Percentiles rank a stretch among this genome's conserved stretches.
Evolutionary conservation across 1,140 invertebrate genomes (phyloP).

Genomic region (Caenorhabditis tropicalis): DNA sequence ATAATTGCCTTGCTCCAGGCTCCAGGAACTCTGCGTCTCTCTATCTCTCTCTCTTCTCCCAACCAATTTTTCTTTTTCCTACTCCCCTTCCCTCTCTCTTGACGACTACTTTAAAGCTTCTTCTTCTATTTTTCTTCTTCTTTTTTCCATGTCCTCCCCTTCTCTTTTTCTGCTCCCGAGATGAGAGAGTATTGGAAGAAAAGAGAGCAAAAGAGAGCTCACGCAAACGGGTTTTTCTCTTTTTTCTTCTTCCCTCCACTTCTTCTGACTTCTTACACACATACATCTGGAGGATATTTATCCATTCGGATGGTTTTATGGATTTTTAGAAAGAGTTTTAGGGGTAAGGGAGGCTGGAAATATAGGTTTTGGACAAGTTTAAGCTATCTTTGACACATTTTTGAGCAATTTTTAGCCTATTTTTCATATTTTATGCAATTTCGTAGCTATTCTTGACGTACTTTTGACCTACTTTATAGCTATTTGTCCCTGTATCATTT

Average conservation of each 20-base stretch:
- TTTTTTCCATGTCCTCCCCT: not conserved
- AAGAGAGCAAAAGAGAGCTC: not conserved
- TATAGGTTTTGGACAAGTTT: no score
- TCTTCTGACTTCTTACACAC: not conserved
- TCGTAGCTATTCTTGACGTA: no score
- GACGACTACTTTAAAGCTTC: slow-evolving; percentile 15
- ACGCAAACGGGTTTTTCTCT: slow-evolving; percentile 11
- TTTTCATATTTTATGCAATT: no score
- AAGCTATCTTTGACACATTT: no score
- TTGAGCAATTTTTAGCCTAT: no score
- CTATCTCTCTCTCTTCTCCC: not conserved
- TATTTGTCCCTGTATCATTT: no score
- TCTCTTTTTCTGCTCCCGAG: not conserved
- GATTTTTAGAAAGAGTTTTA: no score
- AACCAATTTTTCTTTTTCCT: not conserved
- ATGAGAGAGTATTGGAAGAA: not conserved
- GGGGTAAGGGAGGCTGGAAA: no score
- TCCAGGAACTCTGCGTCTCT: not conserved
- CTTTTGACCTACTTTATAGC: no score
- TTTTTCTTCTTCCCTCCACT: not conserved
- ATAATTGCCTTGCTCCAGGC: no score
- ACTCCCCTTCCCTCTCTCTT: not conserved
- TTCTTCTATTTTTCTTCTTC: not conserved
- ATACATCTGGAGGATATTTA: not conserved
- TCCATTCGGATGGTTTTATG: no score